Evolutionary conservation across 2,113 vertebrate species (phyloP).

Genomic region (Spizaetus ornatus): DNA sequence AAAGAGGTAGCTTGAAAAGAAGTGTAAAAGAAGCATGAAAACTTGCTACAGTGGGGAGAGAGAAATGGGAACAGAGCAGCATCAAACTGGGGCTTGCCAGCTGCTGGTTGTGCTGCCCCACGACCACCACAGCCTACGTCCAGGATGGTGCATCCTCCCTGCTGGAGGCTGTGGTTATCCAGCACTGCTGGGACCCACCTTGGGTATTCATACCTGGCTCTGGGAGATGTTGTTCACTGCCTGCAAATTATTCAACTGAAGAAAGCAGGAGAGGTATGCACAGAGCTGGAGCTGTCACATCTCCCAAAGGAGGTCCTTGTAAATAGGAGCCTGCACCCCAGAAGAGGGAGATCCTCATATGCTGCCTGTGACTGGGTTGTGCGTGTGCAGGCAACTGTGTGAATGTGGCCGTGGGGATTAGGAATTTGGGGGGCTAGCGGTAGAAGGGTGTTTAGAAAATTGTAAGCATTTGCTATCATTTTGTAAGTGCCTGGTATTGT

Average conservation of each 20-base stretch:
- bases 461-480: neutral
- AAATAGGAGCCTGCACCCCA: neutral
- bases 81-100: neutral
- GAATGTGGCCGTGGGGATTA: accelerated
- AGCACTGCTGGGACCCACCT: neutral
- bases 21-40: neutral
- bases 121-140: neutral
- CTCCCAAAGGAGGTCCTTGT: neutral
- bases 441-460: neutral
- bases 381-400: neutral
- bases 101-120: neutral
- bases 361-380: neutral
- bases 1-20: neutral
- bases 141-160: neutral
- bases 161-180: neutral
- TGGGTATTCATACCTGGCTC: neutral
- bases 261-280: neutral
- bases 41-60: neutral
- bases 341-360: neutral
- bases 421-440: neutral
- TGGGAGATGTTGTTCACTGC: neutral
- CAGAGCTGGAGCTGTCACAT: neutral
- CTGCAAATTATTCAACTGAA: neutral
- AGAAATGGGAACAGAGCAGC: neutral
- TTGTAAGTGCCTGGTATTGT: neutral